Evolutionary conservation across 35 echinoderm and acorn worm genomes (phyloP), one percentile per base, ranked within the genome.

Genomic region (Strongylocentrotus purpuratus): DNA sequence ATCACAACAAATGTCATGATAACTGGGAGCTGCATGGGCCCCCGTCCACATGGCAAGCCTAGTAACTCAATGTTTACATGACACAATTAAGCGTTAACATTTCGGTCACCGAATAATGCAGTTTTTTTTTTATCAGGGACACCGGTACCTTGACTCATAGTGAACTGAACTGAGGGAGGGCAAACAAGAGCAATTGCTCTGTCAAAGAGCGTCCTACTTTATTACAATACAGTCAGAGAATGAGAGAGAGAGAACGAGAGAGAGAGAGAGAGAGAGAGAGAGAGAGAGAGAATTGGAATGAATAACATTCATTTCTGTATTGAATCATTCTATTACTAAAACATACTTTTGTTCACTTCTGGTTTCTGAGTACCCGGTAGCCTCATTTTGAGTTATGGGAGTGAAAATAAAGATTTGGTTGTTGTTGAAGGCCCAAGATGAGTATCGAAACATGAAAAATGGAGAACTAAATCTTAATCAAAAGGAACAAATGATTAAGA

Each of bases 71-170:
- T 89, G 45, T 89, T 89, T 33, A 89, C 87, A 45, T 89, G 45
- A 9, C 87, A 89, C 87, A 89, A 41, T 89, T 89, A 33, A 46
- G 87, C 45, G 33, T 89, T 33, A 89, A 33, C 33, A 89, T 89
- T 89, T 89, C 87, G 87, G 87, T 89, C 87, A 89, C 7, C 17
- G 33, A 89, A 46, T 46, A 89, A 46, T 46, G 33, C 87, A 45
- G 45, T 89, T 46, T 33, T 46, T 41, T 89, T n/a, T n/a, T n/a
- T 31, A 0, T 33, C 87, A 33, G 45, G 87, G 65, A 46, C 87
- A 89, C 45, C 87, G 25, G 33, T 89, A 31, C 87, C 87, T 89
- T 89, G 87, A 89, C 87, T 89, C 25, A 46, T 11, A 15, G 12
- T 89, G 87, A 89, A 89, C 87, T 89, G 32, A 33, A 33, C 87